A percentile compares a stretch with the other conserved stretches of the same genome.
These are phyloP conservation scores for Etia nguti DNA, from an alignment of 2,113 vertebrate species.

Conservation along the genomic window DNA sequence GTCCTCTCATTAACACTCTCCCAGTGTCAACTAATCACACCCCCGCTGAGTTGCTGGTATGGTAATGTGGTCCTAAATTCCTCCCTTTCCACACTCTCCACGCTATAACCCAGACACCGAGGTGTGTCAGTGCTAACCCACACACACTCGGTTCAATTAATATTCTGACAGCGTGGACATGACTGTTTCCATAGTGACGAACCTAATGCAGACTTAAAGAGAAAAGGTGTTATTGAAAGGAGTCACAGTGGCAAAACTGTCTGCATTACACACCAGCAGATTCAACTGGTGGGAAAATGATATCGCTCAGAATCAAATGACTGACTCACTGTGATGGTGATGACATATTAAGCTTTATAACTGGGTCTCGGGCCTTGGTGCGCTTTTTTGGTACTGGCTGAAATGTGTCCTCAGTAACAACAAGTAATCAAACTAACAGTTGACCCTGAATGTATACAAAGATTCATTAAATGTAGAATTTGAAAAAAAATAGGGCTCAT, in stretches of 20 bases:
- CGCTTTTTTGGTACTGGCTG: neutral
- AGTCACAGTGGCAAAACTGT: neutral
- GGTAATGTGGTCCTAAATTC: slow-evolving; percentile 7
- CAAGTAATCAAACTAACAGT: neutral
- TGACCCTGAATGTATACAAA: neutral
- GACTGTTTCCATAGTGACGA: slow-evolving; percentile 48
- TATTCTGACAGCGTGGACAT: slow-evolving; percentile 29
- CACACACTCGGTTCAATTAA: slow-evolving; percentile 7
- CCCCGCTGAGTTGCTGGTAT: slow-evolving; percentile 15
- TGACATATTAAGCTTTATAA: neutral
- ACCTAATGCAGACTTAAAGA: slow-evolving; percentile 4
- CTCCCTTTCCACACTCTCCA: neutral
- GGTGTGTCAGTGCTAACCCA: neutral
- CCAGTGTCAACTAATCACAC: slow-evolving; percentile 61
- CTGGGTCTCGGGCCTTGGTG: neutral
- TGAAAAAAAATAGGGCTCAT: neutral
- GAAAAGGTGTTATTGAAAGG: neutral
- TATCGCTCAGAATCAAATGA: neutral
- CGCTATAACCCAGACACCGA: neutral
- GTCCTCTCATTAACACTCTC: slow-evolving; percentile 61
- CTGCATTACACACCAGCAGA: neutral
- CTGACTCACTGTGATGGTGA: neutral
- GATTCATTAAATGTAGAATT: neutral
- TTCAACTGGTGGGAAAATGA: neutral
- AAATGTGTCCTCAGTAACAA: neutral